Conservation (phyloP, 35 echinoderm and acorn worm species). For the Stichopus chloronotus region DNA sequence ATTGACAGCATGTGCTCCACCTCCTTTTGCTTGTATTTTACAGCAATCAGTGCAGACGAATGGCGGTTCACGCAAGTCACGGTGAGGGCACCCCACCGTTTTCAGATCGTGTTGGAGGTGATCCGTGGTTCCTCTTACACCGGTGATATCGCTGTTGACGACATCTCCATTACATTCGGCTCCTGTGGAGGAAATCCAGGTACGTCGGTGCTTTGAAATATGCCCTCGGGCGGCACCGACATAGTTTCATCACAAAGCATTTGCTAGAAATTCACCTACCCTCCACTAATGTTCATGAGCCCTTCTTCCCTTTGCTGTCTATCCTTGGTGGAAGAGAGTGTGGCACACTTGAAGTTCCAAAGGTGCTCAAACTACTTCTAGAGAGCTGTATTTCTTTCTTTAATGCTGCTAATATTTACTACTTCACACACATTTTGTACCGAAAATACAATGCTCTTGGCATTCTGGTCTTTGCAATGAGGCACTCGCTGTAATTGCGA, state of each 20-base stretch:
- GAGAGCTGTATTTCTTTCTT: neutral
- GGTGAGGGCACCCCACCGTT: constrained; percentile 18
- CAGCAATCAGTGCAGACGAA: constrained; percentile 46
- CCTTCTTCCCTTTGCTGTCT: too few species aligned
- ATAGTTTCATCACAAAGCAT: too few species aligned
- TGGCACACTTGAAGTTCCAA: too few species aligned
- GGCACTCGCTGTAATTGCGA: too few species aligned
- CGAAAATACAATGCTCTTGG: neutral
- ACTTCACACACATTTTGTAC: neutral
- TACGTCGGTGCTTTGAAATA: neutral
- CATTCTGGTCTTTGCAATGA: too few species aligned
- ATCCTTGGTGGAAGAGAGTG: too few species aligned
- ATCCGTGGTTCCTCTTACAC: constrained; percentile 43
- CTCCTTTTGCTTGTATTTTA: neutral
- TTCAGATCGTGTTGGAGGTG: constrained; percentile 73
- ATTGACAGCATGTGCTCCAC: neutral
- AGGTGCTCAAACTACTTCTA: neutral
- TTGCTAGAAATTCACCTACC: too few species aligned
- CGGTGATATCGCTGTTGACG: constrained; percentile 77
- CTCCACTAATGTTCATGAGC: too few species aligned
- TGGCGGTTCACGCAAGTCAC: constrained; percentile 73
- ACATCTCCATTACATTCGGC: constrained; percentile 64
- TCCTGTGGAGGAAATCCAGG: constrained; percentile 58
- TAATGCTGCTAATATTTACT: neutral
- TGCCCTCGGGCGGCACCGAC: too few species aligned